Evolutionary conservation across 2,113 vertebrate species (phyloP).

Genomic region (Tretioscincus oriximinensis): DNA sequence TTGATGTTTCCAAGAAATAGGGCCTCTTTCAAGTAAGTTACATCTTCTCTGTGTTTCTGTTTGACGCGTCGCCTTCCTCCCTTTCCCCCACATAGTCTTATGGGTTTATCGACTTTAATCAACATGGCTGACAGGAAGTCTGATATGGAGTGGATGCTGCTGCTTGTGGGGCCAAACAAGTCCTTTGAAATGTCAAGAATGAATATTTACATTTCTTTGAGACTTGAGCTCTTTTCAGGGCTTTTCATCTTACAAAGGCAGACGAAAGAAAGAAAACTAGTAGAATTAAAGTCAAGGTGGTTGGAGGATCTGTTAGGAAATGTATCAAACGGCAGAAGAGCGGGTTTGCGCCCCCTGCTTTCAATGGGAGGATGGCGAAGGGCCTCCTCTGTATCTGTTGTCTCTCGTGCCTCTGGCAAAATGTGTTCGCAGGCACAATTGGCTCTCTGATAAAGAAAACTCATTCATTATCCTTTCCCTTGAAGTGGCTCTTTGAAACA

Average conservation of each 20-base stretch:
- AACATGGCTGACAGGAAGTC: conserved; percentile 72
- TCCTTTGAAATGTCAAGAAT: conserved; percentile 76
- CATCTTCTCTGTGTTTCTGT: conserved; percentile 60
- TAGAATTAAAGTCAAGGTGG: conserved; percentile 71
- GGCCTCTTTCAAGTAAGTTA: conserved; percentile 59
- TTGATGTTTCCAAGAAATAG: conserved; percentile 46
- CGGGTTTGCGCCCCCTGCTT: conserved; percentile 31
- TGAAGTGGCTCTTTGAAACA: conserved; percentile 11
- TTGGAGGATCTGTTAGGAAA: conserved; percentile 65
- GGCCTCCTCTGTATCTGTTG: neutral
- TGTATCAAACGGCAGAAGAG: conserved; percentile 50
- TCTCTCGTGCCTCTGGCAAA: neutral
- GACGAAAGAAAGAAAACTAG: conserved; percentile 30
- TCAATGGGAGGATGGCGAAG: neutral
- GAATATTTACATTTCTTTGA: conserved; percentile 79
- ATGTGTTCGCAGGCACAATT: conserved; percentile 1
- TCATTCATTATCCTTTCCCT: conserved; percentile 39
- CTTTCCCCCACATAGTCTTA: conserved; percentile 56
- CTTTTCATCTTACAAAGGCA: conserved; percentile 66
- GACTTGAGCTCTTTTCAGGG: conserved; percentile 63
- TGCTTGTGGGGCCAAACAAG: conserved; percentile 62
- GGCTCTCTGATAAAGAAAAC: conserved; percentile 24
- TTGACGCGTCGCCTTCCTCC: conserved; percentile 25
- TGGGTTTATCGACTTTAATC: conserved; percentile 75
- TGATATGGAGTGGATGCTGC: conserved; percentile 63